These are phyloP conservation scores for Scatophagus argus DNA, from an alignment of 2,113 vertebrate genomes.

Conservation along the genomic window DNA sequence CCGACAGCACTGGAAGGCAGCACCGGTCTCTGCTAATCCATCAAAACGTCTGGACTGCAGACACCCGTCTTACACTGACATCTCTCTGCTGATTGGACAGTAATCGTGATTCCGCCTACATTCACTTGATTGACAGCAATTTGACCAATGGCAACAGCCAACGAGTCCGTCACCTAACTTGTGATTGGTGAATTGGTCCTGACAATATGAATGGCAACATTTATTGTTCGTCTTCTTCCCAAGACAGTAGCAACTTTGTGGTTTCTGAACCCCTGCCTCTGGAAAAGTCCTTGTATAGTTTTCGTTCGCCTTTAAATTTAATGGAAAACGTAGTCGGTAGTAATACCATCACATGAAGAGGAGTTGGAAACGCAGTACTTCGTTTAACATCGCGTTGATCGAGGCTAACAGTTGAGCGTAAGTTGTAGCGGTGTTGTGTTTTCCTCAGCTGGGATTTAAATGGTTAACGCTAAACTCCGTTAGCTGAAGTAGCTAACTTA, in stretches of 20 bases:
- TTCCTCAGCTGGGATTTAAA: slow-evolving; percentile 69
- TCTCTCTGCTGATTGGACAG: slow-evolving; percentile 55
- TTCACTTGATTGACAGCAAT: background rate
- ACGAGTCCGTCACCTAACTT: slow-evolving; percentile 15
- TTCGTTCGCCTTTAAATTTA: background rate
- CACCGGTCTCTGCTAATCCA: slow-evolving; percentile 28
- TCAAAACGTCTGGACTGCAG: slow-evolving; percentile 36
- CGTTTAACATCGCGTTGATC: background rate
- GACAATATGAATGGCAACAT: slow-evolving; percentile 58
- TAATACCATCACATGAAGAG: background rate
- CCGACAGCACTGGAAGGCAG: slow-evolving; percentile 21
- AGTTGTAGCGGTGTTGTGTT: slow-evolving; percentile 19
- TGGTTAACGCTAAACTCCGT: slow-evolving; percentile 62
- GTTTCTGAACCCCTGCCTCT: slow-evolving; percentile 39
- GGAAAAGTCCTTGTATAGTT: background rate
- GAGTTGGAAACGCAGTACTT: background rate
- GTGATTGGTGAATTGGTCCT: slow-evolving; percentile 49
- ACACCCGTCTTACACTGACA: background rate
- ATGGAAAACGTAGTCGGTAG: background rate
- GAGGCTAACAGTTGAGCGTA: slow-evolving; percentile 24
- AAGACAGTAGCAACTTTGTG: slow-evolving; percentile 53
- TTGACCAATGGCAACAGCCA: slow-evolving; percentile 20
- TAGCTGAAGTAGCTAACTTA: slow-evolving; percentile 59
- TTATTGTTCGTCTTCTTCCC: slow-evolving; percentile 67
- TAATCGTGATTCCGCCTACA: background rate